Evolutionary conservation across 2,888 invertebrate species (phyloP), one percentile per base, ranked within the genome.

Genomic region (Cyaniris semiargus): DNA sequence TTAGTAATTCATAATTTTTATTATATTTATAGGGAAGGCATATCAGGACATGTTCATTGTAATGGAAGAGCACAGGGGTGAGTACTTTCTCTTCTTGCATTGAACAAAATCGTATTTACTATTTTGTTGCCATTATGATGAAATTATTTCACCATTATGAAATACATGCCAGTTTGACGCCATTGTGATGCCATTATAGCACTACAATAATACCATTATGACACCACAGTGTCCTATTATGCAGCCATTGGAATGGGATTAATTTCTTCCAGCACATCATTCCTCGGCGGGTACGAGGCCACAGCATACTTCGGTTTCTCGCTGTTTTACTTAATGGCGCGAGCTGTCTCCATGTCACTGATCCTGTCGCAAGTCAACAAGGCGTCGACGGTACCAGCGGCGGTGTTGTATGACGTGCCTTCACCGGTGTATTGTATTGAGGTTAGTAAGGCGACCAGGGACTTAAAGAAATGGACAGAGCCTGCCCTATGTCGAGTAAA

Each of bases 291-390:
- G 3, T 88, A 94, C 78, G 92, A 95, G 81, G 94, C 95, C 76
- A 94, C 95, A 0, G 82, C 94, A 1, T 96, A 96, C 85, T 96
- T 96, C 82, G 89, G 95, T 75, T 96, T 95, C 84, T 96, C 96
- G 0, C 94, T 96, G 79, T 95, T 95, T 15, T 96, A 95, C 83
- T 87, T 96, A 38, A 90, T 96, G 74, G 87, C 93, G 7, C 90
- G 96, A 76, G 95, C 96, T 0, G 87, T 95, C 0, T 94, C 95
- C 0, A 96, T 96, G 0, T 96, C 96, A 0, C 85, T 96, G 60
- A 95, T 94, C 76, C 96, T 96, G 0, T 95, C 96, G 0, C 91
- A 94, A 79, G 94, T 96, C 0, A 92, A 96, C 83, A 92, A 95
- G 7, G 95, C 95, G 5, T 95, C 96, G 6, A 86, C 88, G 48